Evolutionary conservation across 2,888 invertebrate species (phyloP).

Genomic region (Syritta pipiens): DNA sequence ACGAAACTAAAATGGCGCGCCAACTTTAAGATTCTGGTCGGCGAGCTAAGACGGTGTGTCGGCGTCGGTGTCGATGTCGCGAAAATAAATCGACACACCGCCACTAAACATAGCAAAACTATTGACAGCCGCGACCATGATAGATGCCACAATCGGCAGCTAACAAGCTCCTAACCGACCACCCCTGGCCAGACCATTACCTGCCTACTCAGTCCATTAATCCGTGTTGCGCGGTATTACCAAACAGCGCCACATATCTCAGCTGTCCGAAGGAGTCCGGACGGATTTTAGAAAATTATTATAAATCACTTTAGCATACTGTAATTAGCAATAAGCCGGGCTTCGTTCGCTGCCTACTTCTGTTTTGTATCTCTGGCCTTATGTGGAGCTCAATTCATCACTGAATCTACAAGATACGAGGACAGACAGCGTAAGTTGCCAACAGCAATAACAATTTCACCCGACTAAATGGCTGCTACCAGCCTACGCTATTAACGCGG

Average conservation of each 20-base stretch:
- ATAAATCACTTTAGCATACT: constrained; percentile 24
- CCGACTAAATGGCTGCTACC: constrained; percentile 21
- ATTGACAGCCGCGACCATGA: constrained; percentile 31
- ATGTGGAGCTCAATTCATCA: constrained; percentile 23
- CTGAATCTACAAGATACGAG: constrained; percentile 4
- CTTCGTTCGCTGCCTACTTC: neutral
- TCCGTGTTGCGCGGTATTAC: constrained; percentile 28
- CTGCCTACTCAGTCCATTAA: constrained; percentile 2
- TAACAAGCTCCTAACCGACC: neutral
- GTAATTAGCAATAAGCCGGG: constrained; percentile 35
- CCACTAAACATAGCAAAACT: constrained; percentile 29
- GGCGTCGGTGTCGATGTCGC: constrained; percentile 10
- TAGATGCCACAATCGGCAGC: constrained; percentile 29
- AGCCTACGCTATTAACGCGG: constrained; percentile 31
- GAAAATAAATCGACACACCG: constrained; percentile 49
- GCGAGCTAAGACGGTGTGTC: neutral
- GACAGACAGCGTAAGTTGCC: neutral
- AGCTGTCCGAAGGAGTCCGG: neutral
- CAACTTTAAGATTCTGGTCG: too few relatives aligned
- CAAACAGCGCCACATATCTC: constrained; percentile 21
- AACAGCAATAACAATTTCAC: neutral
- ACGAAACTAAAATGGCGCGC: constrained; percentile 28
- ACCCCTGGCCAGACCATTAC: constrained; percentile 1
- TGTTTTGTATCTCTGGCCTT: constrained; percentile 7
- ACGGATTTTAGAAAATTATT: constrained; percentile 18